Evolutionary conservation across 2,888 invertebrate species (phyloP).

Genomic region (Corbicula japonica): DNA sequence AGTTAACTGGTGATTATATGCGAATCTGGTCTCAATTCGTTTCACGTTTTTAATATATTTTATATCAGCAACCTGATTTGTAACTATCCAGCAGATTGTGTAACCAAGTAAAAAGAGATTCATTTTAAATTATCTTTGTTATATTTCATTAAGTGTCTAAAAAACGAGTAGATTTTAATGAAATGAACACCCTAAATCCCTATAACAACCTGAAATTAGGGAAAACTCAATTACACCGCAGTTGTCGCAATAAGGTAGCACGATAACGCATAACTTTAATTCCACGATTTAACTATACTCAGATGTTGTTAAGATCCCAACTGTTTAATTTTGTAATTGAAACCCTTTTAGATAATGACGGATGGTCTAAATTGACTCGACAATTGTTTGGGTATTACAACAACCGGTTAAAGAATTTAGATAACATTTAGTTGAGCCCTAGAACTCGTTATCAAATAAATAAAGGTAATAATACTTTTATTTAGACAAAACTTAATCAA

Average conservation of each 20-base stretch:
- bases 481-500: constrained; percentile 61
- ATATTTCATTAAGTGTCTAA: no score
- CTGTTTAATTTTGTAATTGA: constrained; percentile 60
- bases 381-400: constrained; percentile 58
- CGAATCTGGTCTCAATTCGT: no score
- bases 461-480: constrained; percentile 43
- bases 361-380: constrained; percentile 56
- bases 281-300: constrained; percentile 35
- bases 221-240: constrained; percentile 24
- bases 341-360: constrained; percentile 51
- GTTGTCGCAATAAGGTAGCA: constrained; percentile 16
- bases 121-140: no score
- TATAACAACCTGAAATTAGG: no score
- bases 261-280: constrained; percentile 43
- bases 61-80: no score
- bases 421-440: constrained; percentile 46
- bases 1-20: no score
- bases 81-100: no score
- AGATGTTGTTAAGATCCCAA: constrained; percentile 48
- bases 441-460: constrained; percentile 48
- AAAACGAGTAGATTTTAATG: no score
- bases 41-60: no score
- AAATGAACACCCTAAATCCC: no score
- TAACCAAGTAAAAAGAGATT: no score
- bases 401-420: constrained; percentile 45